Evolutionary conservation across 2,888 invertebrate genomes (phyloP).

Genomic region (Drosophila prolongata): DNA sequence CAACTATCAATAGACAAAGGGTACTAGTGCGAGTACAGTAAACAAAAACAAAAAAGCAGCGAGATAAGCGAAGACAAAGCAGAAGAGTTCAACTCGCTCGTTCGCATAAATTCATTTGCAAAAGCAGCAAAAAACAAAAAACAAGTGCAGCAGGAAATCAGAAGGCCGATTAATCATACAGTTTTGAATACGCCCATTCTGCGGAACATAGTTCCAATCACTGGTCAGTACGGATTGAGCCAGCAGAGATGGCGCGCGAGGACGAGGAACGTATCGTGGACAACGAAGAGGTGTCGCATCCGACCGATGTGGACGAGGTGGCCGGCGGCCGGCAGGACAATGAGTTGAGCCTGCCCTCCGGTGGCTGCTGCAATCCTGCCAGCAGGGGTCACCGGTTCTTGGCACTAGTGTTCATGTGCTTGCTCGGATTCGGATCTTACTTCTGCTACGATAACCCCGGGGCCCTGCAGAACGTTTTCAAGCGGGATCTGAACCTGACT

Average conservation of each 20-base stretch:
- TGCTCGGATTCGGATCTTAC: conserved; percentile 97
- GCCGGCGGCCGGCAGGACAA: conserved; percentile 76
- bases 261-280: conserved; percentile 70
- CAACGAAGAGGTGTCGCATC: conserved; percentile 50
- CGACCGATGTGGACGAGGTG: conserved; percentile 18
- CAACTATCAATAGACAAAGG: conserved; percentile 65
- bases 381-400: conserved; percentile 91
- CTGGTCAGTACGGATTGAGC: conserved; percentile 42
- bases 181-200: conserved; percentile 50
- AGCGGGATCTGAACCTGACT: conserved; percentile 90
- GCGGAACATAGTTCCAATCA: not conserved
- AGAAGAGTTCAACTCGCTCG: conserved; percentile 62
- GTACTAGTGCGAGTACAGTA: conserved; percentile 52
- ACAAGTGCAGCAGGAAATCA: conserved; percentile 24
- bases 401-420: conserved; percentile 95
- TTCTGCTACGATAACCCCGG: conserved; percentile 99
- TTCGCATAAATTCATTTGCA: conserved; percentile 42
- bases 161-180: conserved; percentile 44
- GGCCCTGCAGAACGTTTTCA: conserved; percentile 94
- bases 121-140: conserved; percentile 44
- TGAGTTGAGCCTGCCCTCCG: conserved; percentile 75
- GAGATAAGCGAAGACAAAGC: conserved; percentile 68
- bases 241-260: conserved; percentile 62
- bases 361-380: conserved; percentile 88
- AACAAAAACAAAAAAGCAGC: conserved; percentile 59